Base-by-base conservation (phyloP, 2,888 invertebrate genomes). In the Erpobdella octoculata region DNA sequence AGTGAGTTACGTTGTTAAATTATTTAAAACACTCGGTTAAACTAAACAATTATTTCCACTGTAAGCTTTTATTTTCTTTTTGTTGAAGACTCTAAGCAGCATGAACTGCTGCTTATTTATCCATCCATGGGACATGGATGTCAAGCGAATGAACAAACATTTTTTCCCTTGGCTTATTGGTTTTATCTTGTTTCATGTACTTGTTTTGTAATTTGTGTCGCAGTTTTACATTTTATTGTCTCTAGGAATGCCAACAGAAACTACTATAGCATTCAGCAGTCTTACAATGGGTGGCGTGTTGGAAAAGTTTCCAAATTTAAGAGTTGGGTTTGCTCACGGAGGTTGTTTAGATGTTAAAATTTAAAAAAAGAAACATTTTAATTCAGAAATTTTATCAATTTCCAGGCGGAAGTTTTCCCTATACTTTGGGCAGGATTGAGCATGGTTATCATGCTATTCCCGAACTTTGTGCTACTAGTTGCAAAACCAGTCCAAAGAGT, bases 151-250 rank as follows among this genome's bases (percentile, higher is more conserved):
- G 79, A 76, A 78, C 53, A 85, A 86, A 73, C 86, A 85, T 78
- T 87, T 86, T 86, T 76, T 87, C 75, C 86, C 86, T 0, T 87
- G 86, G 86, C 83, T 86, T 9, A 85, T 87, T 4, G 86, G 85
- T 84, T 75, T n/a, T n/a, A n/a, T n/a, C n/a, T n/a, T n/a, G n/a
- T n/a, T n/a, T 75, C 80, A n/a, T 28, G n/a, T n/a, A n/a, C n/a
- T n/a, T n/a, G n/a, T n/a, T n/a, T n/a, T n/a, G n/a, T n/a, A n/a
- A n/a, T n/a, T n/a, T n/a, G n/a, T n/a, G n/a, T n/a, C n/a, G n/a
- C n/a, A n/a, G n/a, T n/a, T n/a, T n/a, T n/a, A n/a, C n/a, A n/a
- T n/a, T n/a, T n/a, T n/a, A n/a, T n/a, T n/a, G n/a, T n/a, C n/a
- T n/a, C 28, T 74, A 85, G 85, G 86, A 21, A 87, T 87, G 87